Percentiles rank a stretch among this genome's conserved stretches.
Evolutionary conservation across 2,888 invertebrate genomes (phyloP).

Genomic region (Agrilus cyanescens): DNA sequence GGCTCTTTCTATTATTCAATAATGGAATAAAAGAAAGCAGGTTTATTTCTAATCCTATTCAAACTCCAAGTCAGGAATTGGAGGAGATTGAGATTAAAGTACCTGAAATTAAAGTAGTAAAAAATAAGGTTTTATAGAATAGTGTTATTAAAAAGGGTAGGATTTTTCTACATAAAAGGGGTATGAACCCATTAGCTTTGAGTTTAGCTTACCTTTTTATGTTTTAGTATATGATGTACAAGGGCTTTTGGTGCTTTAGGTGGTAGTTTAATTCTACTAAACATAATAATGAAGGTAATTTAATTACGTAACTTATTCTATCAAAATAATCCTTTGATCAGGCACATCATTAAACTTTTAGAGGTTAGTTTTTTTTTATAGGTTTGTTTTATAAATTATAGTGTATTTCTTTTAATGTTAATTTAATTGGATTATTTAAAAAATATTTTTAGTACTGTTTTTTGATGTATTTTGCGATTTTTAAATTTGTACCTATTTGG

Average conservation of each 20-base stretch:
- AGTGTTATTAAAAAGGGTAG: slow-evolving; percentile 43
- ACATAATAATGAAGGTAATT: slow-evolving; percentile 39
- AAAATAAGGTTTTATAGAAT: slow-evolving; percentile 41
- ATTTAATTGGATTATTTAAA: not conserved
- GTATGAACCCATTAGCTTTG: slow-evolving; percentile 40
- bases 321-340: slow-evolving; percentile 49
- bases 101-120: slow-evolving; percentile 37
- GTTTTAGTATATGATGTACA: slow-evolving; percentile 52
- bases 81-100: slow-evolving; percentile 40
- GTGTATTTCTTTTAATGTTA: not conserved
- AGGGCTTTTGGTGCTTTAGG: slow-evolving; percentile 48
- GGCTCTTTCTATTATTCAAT: slow-evolving; percentile 40
- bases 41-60: slow-evolving; percentile 55
- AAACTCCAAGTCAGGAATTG: slow-evolving; percentile 37
- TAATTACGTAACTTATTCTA: slow-evolving; percentile 43
- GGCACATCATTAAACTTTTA: slow-evolving; percentile 33
- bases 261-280: slow-evolving; percentile 50
- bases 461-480: not conserved
- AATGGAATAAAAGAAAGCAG: slow-evolving; percentile 48
- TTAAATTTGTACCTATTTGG: too few species aligned
- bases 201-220: slow-evolving; percentile 46
- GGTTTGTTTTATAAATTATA: slow-evolving; percentile 5
- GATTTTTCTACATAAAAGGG: slow-evolving; percentile 36
- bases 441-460: not conserved
- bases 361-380: slow-evolving; percentile 12